These are phyloP conservation scores for Pterostichus madidus DNA, from an alignment of 2,888 invertebrate species.

Conservation along the genomic window DNA sequence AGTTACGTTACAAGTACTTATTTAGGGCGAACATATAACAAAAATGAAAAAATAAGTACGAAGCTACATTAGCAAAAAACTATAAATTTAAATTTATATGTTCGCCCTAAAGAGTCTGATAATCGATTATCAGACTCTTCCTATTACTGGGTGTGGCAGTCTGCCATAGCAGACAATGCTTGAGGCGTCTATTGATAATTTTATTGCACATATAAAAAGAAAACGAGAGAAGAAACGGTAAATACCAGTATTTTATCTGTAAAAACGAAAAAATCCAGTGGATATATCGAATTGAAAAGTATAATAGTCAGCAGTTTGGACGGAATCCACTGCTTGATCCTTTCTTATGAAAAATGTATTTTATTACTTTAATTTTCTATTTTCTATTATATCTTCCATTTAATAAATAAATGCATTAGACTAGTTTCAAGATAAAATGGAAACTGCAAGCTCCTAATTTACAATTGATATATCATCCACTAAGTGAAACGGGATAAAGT, in stretches of 20 bases:
- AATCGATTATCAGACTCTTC: too few species aligned
- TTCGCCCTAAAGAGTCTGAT: too few species aligned
- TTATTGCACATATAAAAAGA: constrained; percentile 21
- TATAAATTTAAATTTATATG: too few species aligned
- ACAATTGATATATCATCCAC: too few species aligned
- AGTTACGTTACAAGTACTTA: too few species aligned
- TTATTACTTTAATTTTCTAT: constrained; percentile 48
- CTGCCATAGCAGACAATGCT: too few species aligned
- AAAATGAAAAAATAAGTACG: too few species aligned
- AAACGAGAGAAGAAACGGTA: constrained; percentile 12
- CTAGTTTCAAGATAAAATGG: not conserved
- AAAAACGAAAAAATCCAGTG: constrained; percentile 36
- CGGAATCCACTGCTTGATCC: constrained; percentile 20
- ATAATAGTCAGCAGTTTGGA: constrained; percentile 50
- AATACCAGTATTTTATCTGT: constrained; percentile 6
- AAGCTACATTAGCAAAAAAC: too few species aligned
- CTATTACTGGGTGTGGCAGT: too few species aligned
- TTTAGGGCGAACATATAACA: too few species aligned
- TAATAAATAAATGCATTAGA: constrained; percentile 36
- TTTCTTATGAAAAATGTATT: constrained; percentile 54
- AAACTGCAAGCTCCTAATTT: too few species aligned
- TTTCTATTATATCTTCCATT: not conserved
- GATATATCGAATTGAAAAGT: constrained; percentile 41
- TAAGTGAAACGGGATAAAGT: too few species aligned
- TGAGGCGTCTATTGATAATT: constrained; percentile 2